phyloP scores from a whole-genome alignment of 2,888 invertebrate species.

The Mesorhabditis belari region DNA sequence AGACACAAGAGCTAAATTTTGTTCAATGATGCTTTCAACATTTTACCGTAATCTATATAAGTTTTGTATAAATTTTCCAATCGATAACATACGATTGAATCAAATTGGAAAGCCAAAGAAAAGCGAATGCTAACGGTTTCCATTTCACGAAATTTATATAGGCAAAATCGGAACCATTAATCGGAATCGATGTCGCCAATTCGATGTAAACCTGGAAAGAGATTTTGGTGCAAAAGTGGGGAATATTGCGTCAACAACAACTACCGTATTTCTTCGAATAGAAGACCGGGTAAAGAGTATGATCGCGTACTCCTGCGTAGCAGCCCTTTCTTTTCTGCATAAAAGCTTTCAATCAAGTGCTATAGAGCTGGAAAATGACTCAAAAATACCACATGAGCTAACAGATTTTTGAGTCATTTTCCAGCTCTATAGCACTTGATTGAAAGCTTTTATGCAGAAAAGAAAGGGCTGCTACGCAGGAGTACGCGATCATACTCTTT shows the following conservation, averaged over 20 bases:
- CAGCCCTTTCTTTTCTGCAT: slow-evolving; percentile 26
- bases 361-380: slow-evolving; percentile 13
- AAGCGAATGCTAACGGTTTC: slow-evolving; percentile 27
- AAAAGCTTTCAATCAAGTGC: slow-evolving; percentile 12
- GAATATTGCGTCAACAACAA: slow-evolving; percentile 22
- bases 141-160: slow-evolving; percentile 30
- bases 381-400: no score
- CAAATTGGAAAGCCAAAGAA: slow-evolving; percentile 22
- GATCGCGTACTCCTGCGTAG: slow-evolving; percentile 25
- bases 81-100: slow-evolving; percentile 12
- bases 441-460: no score
- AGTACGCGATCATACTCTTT: no score
- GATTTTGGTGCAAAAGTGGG: slow-evolving; percentile 7
- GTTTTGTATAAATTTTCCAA: no score
- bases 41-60: no score
- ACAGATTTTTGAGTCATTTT: no score
- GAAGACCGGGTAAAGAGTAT: slow-evolving; percentile 25
- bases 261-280: slow-evolving; percentile 25
- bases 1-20: slow-evolving; percentile 18
- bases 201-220: slow-evolving; percentile 30
- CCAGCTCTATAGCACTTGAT: no score
- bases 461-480: no score
- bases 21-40: neutral
- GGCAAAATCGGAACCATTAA: slow-evolving; percentile 26
- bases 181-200: slow-evolving; percentile 29